These are phyloP conservation scores for Orussus abietinus DNA, from an alignment of 1,140 invertebrate species.

Conservation along the genomic window DNA sequence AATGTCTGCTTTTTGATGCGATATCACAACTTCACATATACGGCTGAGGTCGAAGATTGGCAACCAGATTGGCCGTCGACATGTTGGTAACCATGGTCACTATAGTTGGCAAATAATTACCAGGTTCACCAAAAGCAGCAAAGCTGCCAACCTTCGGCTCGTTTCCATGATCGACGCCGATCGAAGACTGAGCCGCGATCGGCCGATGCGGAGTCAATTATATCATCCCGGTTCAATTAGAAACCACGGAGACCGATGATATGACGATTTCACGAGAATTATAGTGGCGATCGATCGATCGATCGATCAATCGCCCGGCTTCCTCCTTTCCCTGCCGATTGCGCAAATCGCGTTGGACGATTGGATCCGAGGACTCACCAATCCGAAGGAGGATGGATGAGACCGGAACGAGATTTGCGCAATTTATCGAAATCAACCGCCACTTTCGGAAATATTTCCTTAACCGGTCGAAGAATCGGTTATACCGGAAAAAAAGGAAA, in stretches of 20 bases:
- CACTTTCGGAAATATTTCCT: too few relatives aligned
- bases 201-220: conserved; percentile 28
- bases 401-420: too few relatives aligned
- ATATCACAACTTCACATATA: too few relatives aligned
- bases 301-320: conserved; percentile 23
- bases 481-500: too few relatives aligned
- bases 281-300: conserved; percentile 15
- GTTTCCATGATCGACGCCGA: conserved; percentile 29
- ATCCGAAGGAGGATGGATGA: too few relatives aligned
- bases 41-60: too few relatives aligned
- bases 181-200: conserved; percentile 30
- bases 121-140: conserved; percentile 28
- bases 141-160: conserved; percentile 17
- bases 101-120: conserved; percentile 23
- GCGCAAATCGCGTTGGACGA: conserved; percentile 30
- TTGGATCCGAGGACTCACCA: too few relatives aligned
- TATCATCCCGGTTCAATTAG: conserved; percentile 29
- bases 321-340: conserved; percentile 43
- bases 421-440: too few relatives aligned
- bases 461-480: too few relatives aligned
- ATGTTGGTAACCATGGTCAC: too few relatives aligned
- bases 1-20: too few relatives aligned
- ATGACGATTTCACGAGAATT: conserved; percentile 33
- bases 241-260: conserved; percentile 34
- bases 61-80: too few relatives aligned